A percentile compares a stretch with the other conserved stretches of the same genome.
These are phyloP conservation scores for Syritta pipiens DNA, from an alignment of 2,888 invertebrate genomes.

Conservation along the genomic window DNA sequence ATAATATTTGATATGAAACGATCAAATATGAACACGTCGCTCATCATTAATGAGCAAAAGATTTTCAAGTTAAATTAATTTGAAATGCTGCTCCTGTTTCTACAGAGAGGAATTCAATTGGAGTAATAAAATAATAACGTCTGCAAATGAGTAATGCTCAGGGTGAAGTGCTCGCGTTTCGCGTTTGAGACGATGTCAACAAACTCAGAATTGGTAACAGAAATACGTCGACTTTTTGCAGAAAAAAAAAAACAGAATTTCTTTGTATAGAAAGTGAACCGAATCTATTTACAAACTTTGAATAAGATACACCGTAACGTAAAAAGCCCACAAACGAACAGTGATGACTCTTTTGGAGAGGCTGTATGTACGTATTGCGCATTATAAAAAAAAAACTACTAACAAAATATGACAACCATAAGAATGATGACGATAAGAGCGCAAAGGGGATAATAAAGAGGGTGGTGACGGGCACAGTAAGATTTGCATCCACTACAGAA, in stretches of 20 bases:
- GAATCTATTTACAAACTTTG: too few species aligned
- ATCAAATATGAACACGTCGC: too few species aligned
- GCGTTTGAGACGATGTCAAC: constrained; percentile 68
- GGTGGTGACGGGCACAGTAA: background rate
- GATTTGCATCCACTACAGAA: constrained; percentile 42
- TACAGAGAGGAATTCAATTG: constrained; percentile 49
- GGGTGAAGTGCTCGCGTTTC: constrained; percentile 61
- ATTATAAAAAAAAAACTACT: constrained; percentile 43
- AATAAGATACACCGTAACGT: background rate
- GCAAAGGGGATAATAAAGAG: background rate
- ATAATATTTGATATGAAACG: too few species aligned
- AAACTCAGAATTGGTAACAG: constrained; percentile 63
- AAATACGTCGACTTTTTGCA: background rate
- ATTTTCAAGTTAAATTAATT: constrained; percentile 67
- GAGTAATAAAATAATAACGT: constrained; percentile 55
- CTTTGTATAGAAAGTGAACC: constrained; percentile 2
- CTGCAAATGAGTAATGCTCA: constrained; percentile 65
- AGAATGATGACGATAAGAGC: constrained; percentile 45
- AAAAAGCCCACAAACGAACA: constrained; percentile 6
- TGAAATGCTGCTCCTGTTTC: constrained; percentile 44
- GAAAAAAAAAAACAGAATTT: background rate
- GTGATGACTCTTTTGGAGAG: constrained; percentile 37
- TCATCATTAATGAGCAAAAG: constrained; percentile 50
- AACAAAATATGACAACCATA: constrained; percentile 62
- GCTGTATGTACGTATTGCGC: constrained; percentile 28